phyloP scores from a whole-genome alignment of 2,888 invertebrate genomes.

The Malthinus seriepunctatus region DNA sequence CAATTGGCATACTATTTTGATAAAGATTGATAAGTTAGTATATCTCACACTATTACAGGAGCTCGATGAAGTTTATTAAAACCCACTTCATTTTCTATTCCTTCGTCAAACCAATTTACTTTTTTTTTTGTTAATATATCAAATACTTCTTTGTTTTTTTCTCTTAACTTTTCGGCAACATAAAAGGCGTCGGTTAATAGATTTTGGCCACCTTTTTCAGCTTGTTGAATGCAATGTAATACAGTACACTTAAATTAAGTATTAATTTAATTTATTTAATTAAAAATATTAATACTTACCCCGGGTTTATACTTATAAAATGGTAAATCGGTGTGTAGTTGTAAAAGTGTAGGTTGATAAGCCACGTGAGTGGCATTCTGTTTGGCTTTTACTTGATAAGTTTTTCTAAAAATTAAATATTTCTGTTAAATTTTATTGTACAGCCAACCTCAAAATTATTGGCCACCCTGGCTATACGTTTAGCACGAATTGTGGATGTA shows the following conservation, averaged over 20 bases:
- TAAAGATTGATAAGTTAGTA: no score
- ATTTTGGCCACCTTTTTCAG: conserved; percentile 68
- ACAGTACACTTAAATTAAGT: conserved; percentile 58
- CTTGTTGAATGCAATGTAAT: conserved; percentile 72
- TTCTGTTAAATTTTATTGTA: not conserved
- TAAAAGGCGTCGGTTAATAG: conserved; percentile 69
- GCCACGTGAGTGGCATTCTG: conserved; percentile 74
- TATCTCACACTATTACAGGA: conserved; percentile 67
- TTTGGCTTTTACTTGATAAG: conserved; percentile 69
- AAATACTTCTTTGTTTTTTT: conserved; percentile 61
- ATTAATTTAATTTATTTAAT: conserved; percentile 5
- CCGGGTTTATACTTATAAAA: conserved; percentile 78
- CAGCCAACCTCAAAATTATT: no score
- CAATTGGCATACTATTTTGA: no score
- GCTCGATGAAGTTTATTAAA: conserved; percentile 67
- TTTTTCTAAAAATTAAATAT: conserved; percentile 53
- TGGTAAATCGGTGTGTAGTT: conserved; percentile 76
- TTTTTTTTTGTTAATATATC: conserved; percentile 61
- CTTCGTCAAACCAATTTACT: conserved; percentile 76
- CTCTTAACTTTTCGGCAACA: conserved; percentile 63
- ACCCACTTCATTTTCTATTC: conserved; percentile 61
- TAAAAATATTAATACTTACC: conserved; percentile 45
- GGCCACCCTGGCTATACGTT: no score
- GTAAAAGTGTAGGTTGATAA: conserved; percentile 68
- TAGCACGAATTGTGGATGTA: no score